Base-by-base conservation (phyloP, 1,140 invertebrate genomes). In the Diorhabda sublineata region DNA sequence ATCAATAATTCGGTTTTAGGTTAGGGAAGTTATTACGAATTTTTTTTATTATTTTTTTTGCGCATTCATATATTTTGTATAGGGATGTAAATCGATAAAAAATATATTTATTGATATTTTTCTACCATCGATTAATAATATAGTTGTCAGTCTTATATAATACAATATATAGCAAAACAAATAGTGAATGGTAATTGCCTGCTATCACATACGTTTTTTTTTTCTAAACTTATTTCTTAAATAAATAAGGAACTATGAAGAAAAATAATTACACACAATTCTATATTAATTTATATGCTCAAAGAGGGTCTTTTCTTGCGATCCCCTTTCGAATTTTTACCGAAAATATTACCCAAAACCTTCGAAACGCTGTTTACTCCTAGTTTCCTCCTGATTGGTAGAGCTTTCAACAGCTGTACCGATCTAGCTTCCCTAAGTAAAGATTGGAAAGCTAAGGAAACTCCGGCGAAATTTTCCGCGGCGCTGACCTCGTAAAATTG, bases 401-500 rank as follows among this genome's bases (percentile, higher is more conserved):
- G 77, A 0, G 89, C 87, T 65, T 89, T 85, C n/a, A 92, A 80
- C 47, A 91, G 80, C 72, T 92, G 90, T 0, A 90, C 85, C 4
- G 90, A 88, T 45, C 89, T 83, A 2, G 90, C 90, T 78, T 93
- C 91, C 52, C 89, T 79, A 11, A 90, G 80, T n/a, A 94, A 82
- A 5, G 89, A 90, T 74, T 93, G 91, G 81, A 94, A 95, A 2
- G 91, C 91, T 60, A 92, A 82, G 52, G 88, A 90, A 0, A 93
- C 91, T 42, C 91, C 91, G 2, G 90, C 88, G 67, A 87, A 89
- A 78, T 89, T 91, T 77, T 94, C 92, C 9, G 92, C 92, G 8
- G 92, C 92, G 63, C 91, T 92, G 67, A 95, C 91, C 81, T 94
- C 92, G 80, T 92, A 93, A 80, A 93, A 94, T 77, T 92, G 91